phyloP scores from a whole-genome alignment of 2,797 vertebrate species.

The Enteromius treurensis region DNA sequence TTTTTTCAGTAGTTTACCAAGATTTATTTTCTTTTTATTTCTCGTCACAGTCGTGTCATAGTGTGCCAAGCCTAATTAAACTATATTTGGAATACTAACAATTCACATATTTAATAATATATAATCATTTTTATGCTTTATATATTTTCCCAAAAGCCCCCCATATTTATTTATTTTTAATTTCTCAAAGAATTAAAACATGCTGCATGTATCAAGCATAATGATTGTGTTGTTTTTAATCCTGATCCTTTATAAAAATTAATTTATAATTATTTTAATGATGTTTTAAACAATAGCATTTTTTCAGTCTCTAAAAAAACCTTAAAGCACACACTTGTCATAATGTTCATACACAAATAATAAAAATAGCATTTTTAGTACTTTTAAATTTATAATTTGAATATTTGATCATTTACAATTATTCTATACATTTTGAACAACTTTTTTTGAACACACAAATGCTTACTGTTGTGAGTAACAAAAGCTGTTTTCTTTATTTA shows the following conservation, averaged over 20 bases:
- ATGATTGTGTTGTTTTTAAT: neutral
- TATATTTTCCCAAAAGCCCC: neutral
- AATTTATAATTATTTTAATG: neutral
- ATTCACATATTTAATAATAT: neutral
- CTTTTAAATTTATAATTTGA: neutral
- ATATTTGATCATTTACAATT: neutral
- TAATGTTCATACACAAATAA: neutral
- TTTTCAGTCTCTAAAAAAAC: neutral
- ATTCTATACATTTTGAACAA: neutral
- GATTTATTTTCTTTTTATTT: neutral
- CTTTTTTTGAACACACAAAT: neutral
- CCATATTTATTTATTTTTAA: neutral
- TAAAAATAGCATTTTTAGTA: neutral
- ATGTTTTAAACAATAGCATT: neutral
- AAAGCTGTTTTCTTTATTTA: conserved; percentile 65
- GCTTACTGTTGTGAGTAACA: neutral
- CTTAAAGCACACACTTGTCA: neutral
- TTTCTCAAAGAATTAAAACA: neutral
- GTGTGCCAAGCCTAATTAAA: neutral
- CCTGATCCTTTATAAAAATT: neutral
- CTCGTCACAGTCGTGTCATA: neutral
- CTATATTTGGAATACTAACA: neutral
- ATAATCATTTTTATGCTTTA: neutral
- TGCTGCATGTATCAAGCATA: neutral
- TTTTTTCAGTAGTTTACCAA: neutral